Base-by-base conservation (phyloP, 2,888 invertebrate genomes). In the Odontocolon sp. region DNA sequence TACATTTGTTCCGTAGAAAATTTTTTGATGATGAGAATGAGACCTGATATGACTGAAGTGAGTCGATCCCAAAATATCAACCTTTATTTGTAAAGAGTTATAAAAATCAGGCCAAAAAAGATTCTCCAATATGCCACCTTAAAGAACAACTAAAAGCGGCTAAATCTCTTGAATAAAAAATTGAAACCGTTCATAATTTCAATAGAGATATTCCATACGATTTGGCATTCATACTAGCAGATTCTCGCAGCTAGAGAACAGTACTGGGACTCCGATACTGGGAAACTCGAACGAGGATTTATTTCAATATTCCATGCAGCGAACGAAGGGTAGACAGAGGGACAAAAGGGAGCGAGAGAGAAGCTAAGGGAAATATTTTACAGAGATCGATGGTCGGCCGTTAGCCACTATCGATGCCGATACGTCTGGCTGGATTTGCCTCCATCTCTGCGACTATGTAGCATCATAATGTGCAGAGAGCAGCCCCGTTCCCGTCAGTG, bases 401-500 rank as follows among this genome's bases (percentile, higher is more conserved):
- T 74, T 64, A 67, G 68, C 40, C 63, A 63, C 56, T 38, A 59
- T 71, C 61, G 61, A 50, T 70, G 56, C 57, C 57, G 42, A 68
- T 66, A 57, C 71, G 74, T 78, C 70, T 64, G 59, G 63, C 42
- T 61, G 61, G 38, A 72, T 76, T 81, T 57, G 64, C 78, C 69
- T 66, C 56, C 75, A 66, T 69, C 57, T 63, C 61, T 36, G 6
- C 18, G 56, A 18, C 63, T 68, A 47, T 36, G 63, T 64, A 47
- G 75, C 77, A 77, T 82, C 83, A 81, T 81, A 82, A 81, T 80
- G 81, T 78, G 81, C 59, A 76, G 80, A 67, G 68, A 68, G 81
- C 36, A 33, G 64, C 42, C 38, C 38, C 23, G 61, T 45, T 26
- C 47, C 26, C 70, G 63, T 71, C 63, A 56, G 47, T 59, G 75